phyloP scores from a whole-genome alignment of 2,888 invertebrate species.

The Lasioglossum malachurum region DNA sequence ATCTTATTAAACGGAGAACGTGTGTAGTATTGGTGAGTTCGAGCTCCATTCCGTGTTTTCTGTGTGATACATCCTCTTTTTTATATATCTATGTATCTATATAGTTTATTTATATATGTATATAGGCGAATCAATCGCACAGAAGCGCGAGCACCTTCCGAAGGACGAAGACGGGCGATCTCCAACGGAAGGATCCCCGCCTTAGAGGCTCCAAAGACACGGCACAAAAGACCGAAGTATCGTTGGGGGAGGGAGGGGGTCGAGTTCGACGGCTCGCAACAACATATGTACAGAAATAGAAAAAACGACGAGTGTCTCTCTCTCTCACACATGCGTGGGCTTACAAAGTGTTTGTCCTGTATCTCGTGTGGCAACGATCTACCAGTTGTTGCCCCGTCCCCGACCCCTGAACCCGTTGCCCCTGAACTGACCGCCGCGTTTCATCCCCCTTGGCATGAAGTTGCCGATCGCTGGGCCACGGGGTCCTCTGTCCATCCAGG shows the following conservation, averaged over 20 bases:
- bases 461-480: slow-evolving; percentile 75
- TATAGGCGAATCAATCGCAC: slow-evolving; percentile 67
- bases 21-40: slow-evolving; percentile 40
- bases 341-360: slow-evolving; percentile 16
- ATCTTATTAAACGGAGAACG: slow-evolving; percentile 58
- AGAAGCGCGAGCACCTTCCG: slow-evolving; percentile 38
- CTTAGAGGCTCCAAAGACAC: neutral
- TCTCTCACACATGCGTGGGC: slow-evolving; percentile 82
- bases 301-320: slow-evolving; percentile 78
- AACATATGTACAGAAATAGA: slow-evolving; percentile 70
- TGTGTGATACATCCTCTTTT: slow-evolving; percentile 34
- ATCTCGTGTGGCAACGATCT: slow-evolving; percentile 67
- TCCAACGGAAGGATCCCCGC: slow-evolving; percentile 19
- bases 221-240: slow-evolving; percentile 16
- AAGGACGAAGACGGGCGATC: neutral
- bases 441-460: slow-evolving; percentile 79
- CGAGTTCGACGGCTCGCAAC: slow-evolving; percentile 32
- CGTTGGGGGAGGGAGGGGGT: neutral
- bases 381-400: slow-evolving; percentile 79
- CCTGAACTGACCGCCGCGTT: slow-evolving; percentile 82
- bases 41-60: slow-evolving; percentile 33
- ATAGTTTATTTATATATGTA: slow-evolving; percentile 72
- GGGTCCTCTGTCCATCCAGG: slow-evolving; percentile 84
- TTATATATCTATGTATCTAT: slow-evolving; percentile 64
- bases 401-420: slow-evolving; percentile 80